Conservation (phyloP, 2,888 invertebrate species). For the Leucophenga montana region DNA sequence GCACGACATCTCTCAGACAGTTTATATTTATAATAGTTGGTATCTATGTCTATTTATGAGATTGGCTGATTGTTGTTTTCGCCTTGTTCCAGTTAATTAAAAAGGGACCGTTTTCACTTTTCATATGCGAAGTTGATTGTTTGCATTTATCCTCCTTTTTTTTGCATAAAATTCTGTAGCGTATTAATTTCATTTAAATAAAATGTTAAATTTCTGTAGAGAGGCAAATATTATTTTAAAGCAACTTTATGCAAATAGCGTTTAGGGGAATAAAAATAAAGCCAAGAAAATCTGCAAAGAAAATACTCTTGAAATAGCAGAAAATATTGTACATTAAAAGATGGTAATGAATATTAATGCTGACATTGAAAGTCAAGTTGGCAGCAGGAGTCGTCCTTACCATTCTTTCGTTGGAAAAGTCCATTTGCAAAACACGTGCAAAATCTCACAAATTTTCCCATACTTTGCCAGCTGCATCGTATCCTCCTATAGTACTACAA, state of each 20-base stretch:
- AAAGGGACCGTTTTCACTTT: too few relatives aligned
- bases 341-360: constrained; percentile 22
- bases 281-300: constrained; percentile 1
- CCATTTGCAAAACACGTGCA: constrained; percentile 54
- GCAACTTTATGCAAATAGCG: constrained; percentile 59
- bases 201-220: too few relatives aligned
- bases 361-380: constrained; percentile 19
- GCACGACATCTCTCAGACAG: too few relatives aligned
- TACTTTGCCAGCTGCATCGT: constrained; percentile 27
- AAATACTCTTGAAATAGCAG: constrained; percentile 20
- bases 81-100: too few relatives aligned
- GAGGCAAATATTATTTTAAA: constrained; percentile 16
- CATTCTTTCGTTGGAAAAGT: constrained; percentile 3
- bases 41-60: too few relatives aligned
- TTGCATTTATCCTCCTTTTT: too few relatives aligned
- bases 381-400: constrained; percentile 3
- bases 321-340: neutral
- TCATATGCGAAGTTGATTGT: too few relatives aligned
- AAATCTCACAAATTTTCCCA: constrained; percentile 60
- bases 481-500: too few relatives aligned
- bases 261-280: neutral
- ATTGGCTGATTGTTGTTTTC: too few relatives aligned
- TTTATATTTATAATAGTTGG: too few relatives aligned
- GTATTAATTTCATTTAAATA: too few relatives aligned
- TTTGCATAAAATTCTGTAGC: too few relatives aligned